A percentile compares a stretch with the other conserved stretches of the same genome.
Evolutionary conservation across 2,113 vertebrate species (phyloP).

Genomic region (Marcusenius ussheri): DNA sequence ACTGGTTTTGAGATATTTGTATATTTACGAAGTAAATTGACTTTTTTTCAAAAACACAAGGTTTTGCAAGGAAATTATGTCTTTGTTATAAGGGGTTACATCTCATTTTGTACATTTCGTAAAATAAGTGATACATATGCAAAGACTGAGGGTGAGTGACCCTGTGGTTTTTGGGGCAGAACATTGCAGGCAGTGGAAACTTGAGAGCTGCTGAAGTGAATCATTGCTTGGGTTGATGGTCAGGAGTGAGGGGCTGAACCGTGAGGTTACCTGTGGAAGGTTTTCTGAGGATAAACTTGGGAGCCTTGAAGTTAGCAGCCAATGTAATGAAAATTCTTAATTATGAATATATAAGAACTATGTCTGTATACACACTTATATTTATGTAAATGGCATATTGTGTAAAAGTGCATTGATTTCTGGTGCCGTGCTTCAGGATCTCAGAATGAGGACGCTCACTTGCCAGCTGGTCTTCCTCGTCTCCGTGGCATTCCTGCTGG

Average conservation of each 20-base stretch:
- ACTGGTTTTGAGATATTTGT: not conserved
- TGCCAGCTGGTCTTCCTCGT: slow-evolving; percentile 39
- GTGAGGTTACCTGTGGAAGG: not conserved
- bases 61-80: not conserved
- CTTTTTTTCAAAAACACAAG: not conserved
- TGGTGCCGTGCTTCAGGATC: slow-evolving; percentile 51
- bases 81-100: not conserved
- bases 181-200: not conserved
- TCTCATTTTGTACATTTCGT: not conserved
- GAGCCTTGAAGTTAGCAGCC: not conserved
- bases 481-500: slow-evolving; percentile 23
- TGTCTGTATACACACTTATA: not conserved
- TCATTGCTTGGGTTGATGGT: not conserved
- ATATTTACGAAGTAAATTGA: not conserved
- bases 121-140: not conserved
- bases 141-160: not conserved
- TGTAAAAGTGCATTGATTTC: not conserved
- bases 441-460: slow-evolving; percentile 60
- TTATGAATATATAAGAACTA: not conserved
- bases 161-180: not conserved
- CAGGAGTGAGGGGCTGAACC: not conserved
- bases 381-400: not conserved
- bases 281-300: not conserved
- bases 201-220: not conserved
- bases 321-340: not conserved